phyloP scores from a whole-genome alignment of 1,140 invertebrate genomes.

The Sarcophaga peregrina region DNA sequence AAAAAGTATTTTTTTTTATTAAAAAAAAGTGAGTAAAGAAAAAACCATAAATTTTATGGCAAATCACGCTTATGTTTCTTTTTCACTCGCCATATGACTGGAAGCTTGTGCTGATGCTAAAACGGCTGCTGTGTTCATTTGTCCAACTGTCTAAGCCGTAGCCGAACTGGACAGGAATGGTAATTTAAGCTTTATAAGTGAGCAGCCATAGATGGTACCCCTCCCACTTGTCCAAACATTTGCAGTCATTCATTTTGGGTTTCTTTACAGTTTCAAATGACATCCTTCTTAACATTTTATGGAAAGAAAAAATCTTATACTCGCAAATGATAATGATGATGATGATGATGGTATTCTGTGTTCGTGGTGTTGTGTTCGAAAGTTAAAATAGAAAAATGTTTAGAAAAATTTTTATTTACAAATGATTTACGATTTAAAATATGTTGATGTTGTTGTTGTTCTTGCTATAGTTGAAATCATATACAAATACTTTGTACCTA shows the following conservation, averaged over 20 bases:
- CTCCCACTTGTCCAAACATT: slow-evolving; percentile 4
- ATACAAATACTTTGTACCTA: no score
- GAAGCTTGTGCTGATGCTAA: no score
- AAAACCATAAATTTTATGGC: slow-evolving; percentile 45
- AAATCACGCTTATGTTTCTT: slow-evolving; percentile 38
- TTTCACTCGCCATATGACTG: not conserved
- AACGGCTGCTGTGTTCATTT: not conserved
- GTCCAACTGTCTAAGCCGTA: not conserved
- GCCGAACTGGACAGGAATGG: not conserved
- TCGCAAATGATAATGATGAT: no score
- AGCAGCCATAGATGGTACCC: not conserved
- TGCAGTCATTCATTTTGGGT: not conserved
- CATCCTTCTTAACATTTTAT: slow-evolving; percentile 31
- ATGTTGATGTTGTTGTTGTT: no score
- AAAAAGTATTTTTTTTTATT: no score
- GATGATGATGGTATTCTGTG: not conserved
- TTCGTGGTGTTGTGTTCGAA: not conserved
- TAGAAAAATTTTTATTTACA: not conserved
- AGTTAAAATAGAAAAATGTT: no score
- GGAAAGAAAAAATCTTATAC: not conserved
- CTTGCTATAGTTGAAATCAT: no score
- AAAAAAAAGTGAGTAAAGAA: not conserved
- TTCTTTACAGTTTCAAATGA: not conserved
- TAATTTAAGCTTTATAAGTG: slow-evolving; percentile 34
- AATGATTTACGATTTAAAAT: not conserved